These are phyloP conservation scores for Marmota monax DNA, from an alignment of 2,113 vertebrate genomes.

Conservation along the genomic window DNA sequence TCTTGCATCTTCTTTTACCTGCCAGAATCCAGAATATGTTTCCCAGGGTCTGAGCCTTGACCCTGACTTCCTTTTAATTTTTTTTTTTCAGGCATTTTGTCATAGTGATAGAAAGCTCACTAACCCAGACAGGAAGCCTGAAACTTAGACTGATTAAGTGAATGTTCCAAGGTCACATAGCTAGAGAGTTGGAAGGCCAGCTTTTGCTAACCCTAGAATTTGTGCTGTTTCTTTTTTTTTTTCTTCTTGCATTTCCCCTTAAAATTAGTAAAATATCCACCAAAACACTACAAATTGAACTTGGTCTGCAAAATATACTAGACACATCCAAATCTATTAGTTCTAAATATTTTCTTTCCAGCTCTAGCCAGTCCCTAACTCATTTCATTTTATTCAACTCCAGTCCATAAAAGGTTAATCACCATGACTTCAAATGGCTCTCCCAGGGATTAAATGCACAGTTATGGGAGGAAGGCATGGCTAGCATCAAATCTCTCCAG, in stretches of 20 bases:
- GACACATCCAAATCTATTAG: neutral
- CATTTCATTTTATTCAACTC: slow-evolving; percentile 26
- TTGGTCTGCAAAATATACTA: slow-evolving; percentile 32
- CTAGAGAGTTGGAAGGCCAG: neutral
- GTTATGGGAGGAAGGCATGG: neutral
- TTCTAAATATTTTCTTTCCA: slow-evolving; percentile 33
- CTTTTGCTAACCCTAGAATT: neutral
- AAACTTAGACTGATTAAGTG: neutral
- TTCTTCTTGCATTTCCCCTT: neutral
- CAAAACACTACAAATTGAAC: neutral
- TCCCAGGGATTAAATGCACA: neutral
- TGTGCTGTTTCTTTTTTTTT: neutral
- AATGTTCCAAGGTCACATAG: neutral
- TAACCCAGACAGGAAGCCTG: neutral
- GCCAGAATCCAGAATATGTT: no score
- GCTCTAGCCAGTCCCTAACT: neutral
- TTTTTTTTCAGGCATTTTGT: neutral
- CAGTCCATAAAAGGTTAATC: neutral
- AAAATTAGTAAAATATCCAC: neutral
- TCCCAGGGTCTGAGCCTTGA: no score
- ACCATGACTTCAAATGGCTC: neutral
- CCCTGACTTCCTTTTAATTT: neutral
- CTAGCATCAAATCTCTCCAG: slow-evolving; percentile 21
- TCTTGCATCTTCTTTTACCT: neutral
- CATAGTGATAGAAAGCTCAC: neutral